Evolutionary conservation across 2,113 vertebrate genomes (phyloP), one percentile per base, ranked within the genome.

Genomic region (Notarius quadriscutis): DNA sequence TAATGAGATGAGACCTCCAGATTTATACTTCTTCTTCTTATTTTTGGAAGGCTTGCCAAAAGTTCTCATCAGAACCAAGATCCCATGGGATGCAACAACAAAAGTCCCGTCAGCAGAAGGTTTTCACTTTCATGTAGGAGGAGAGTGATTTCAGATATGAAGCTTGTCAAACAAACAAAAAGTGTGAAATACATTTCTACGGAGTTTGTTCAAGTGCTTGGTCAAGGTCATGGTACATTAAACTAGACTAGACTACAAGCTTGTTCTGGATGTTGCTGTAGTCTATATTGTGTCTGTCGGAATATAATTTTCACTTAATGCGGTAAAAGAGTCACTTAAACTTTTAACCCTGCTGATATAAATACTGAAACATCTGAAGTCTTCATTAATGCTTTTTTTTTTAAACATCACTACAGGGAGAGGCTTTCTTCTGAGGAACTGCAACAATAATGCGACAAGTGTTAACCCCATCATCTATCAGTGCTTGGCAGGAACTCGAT

Each of bases 401-500:
- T 67, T 30, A 71, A 7, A 74, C 71, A 77, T 7, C 12, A 12
- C 1, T 14, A 2, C 11, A 83, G 82, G 63, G 14, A 22, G 30
- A 25, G 41, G 72, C 14, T 55, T 55, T 79, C 57, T 85, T 85
- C 71, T 77, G 22, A 77, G 84, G 71, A 85, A 60, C 41, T 4
- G 58, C 57, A 53, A 78, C 84, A 79, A 79, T 86, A 86, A 65
- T 9, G 15, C 25, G 17, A n/a, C 18, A 15, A 86, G 60, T 11
- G 57, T 62, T 41, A 18, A 77, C 48, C 74, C 41, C 14, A 51
- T 74, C 91, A 86, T 88, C 72, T 81, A 85, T 90, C 88, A 88
- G 63, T n/a, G 22, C 75, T 48, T 60, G 62, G 53, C 90, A 92
- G 92, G 92, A 93, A 91, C 89, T 89, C 65, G 87, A 91, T 89